A percentile compares a stretch with the other conserved stretches of the same genome.
phyloP scores from a whole-genome alignment of 1,140 invertebrate species.

The Temnothorax nylanderi region DNA sequence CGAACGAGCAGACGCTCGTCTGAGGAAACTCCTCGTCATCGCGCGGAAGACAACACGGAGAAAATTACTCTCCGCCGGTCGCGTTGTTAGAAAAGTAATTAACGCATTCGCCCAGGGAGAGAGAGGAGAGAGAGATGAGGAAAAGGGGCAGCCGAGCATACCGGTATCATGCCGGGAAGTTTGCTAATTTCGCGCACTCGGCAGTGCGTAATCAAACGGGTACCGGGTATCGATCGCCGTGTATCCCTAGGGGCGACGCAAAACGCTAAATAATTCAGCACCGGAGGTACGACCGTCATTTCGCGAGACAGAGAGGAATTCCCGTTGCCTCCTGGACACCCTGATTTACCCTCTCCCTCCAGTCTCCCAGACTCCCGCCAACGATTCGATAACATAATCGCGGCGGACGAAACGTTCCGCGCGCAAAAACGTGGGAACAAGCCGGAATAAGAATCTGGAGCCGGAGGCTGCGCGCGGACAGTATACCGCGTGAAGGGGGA shows the following conservation, averaged over 20 bases:
- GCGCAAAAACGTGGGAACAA: background rate
- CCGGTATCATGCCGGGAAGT: constrained; percentile 16
- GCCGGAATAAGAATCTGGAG: constrained; percentile 25
- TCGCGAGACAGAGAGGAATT: constrained; percentile 23
- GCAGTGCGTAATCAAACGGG: constrained; percentile 37
- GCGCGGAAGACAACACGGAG: constrained; percentile 26
- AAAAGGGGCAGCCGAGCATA: background rate
- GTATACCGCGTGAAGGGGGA: background rate
- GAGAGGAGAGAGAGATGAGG: background rate
- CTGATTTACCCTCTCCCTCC: background rate
- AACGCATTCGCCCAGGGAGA: constrained; percentile 29
- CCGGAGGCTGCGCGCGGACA: constrained; percentile 4
- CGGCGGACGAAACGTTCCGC: constrained; percentile 15
- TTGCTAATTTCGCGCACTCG: constrained; percentile 51
- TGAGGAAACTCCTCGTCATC: constrained; percentile 21
- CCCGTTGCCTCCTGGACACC: background rate
- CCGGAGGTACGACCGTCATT: constrained; percentile 23
- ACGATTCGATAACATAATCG: constrained; percentile 39
- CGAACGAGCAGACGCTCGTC: constrained; percentile 7
- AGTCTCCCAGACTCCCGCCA: background rate
- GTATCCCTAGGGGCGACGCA: constrained; percentile 11
- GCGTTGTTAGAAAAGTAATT: constrained; percentile 53
- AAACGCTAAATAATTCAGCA: constrained; percentile 54
- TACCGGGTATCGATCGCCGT: constrained; percentile 39
- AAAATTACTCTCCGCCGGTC: constrained; percentile 38